A percentile compares a stretch with the other conserved stretches of the same genome.
Evolutionary conservation across 2,113 vertebrate species (phyloP).

Genomic region (Megaleporinus macrocephalus): DNA sequence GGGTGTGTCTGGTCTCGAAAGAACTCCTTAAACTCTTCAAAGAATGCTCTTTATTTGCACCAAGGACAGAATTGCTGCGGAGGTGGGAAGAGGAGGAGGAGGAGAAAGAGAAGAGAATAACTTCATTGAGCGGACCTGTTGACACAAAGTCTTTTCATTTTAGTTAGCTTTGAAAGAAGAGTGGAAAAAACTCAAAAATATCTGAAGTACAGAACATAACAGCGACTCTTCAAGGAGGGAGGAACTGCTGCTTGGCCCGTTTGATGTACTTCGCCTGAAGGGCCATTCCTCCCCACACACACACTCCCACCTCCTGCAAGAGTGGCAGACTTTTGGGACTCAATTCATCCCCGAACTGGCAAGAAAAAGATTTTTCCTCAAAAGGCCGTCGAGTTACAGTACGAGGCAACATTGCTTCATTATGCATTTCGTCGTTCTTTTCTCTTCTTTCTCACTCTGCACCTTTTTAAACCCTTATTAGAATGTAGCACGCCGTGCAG

Average conservation of each 20-base stretch:
- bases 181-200: conserved; percentile 2
- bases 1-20: too few species aligned
- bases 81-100: neutral
- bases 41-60: neutral
- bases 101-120: neutral
- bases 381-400: conserved; percentile 41
- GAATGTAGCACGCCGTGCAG: conserved; percentile 64
- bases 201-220: conserved; percentile 24
- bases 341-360: conserved; percentile 11
- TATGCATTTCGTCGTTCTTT: conserved; percentile 22
- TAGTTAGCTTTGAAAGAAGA: conserved; percentile 34
- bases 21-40: neutral
- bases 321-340: neutral
- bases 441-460: neutral
- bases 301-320: conserved; percentile 24
- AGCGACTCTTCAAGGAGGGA: conserved; percentile 54
- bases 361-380: conserved; percentile 59
- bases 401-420: neutral
- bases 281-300: conserved; percentile 51
- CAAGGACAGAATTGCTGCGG: too few species aligned
- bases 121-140: conserved; percentile 5
- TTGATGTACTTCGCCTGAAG: conserved; percentile 60
- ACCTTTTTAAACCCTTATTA: conserved; percentile 51
- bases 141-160: conserved; percentile 25
- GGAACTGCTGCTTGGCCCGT: conserved; percentile 38